Evolutionary conservation across 2,113 vertebrate genomes (phyloP).

Genomic region (Orcinus orca): DNA sequence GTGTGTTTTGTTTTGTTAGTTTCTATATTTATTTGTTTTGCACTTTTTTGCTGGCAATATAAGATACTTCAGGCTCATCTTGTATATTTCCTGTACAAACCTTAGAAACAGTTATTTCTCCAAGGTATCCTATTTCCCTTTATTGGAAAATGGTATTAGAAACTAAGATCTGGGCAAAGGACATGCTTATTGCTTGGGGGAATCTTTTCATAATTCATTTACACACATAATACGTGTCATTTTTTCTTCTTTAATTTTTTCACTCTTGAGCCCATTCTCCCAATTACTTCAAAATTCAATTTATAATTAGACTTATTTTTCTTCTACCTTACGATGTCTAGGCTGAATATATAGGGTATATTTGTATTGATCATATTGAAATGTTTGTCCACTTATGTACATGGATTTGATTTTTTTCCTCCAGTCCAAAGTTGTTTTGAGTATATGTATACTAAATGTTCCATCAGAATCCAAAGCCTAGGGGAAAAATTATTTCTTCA

Average conservation of each 20-base stretch:
- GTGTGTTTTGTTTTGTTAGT: not conserved
- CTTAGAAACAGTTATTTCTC: not conserved
- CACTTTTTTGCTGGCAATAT: not conserved
- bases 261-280: not conserved
- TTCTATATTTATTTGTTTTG: not conserved
- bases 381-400: not conserved
- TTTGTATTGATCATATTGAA: not conserved
- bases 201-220: not conserved
- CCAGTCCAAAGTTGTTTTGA: not conserved
- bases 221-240: not conserved
- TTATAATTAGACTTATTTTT: not conserved
- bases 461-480: not conserved
- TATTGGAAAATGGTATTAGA: not conserved
- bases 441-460: not conserved
- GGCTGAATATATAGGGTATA: not conserved
- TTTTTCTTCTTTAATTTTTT: not conserved
- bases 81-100: not conserved
- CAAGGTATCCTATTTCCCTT: not conserved
- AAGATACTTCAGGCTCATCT: not conserved
- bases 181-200: not conserved
- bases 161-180: not conserved
- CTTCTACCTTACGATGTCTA: not conserved
- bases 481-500: not conserved
- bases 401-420: not conserved
- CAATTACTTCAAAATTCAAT: not conserved